Evolutionary conservation across 1,140 invertebrate genomes (phyloP).

Genomic region (Campoletis sonorensis): DNA sequence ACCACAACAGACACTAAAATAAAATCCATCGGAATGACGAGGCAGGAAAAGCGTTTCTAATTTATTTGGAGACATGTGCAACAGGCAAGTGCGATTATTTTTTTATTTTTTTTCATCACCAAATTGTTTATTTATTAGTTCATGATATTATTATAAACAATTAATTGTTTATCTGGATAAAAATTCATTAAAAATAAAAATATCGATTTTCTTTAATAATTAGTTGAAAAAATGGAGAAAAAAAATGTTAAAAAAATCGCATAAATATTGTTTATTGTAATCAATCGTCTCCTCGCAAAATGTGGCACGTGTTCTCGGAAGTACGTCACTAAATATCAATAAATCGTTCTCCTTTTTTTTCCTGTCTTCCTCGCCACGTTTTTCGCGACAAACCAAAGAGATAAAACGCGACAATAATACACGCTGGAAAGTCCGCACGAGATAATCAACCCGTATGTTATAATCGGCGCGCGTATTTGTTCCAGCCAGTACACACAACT

Average conservation of each 20-base stretch:
- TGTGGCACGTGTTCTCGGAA: slow-evolving; percentile 51
- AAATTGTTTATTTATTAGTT: no score
- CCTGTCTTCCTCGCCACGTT: slow-evolving; percentile 32
- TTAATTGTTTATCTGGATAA: neutral
- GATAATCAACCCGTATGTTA: slow-evolving; percentile 75
- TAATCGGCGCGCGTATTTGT: slow-evolving; percentile 72
- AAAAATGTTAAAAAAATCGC: slow-evolving; percentile 33
- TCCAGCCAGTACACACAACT: slow-evolving; percentile 64
- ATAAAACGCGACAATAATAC: slow-evolving; percentile 62
- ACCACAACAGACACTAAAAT: no score
- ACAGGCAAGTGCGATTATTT: no score
- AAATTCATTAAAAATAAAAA: neutral
- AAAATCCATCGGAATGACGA: slow-evolving; percentile 11
- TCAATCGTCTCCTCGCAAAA: neutral
- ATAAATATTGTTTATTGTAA: neutral
- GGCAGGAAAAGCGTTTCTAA: slow-evolving; percentile 57
- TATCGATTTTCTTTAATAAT: no score
- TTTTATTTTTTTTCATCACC: no score
- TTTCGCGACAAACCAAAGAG: slow-evolving; percentile 23
- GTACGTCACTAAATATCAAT: slow-evolving; percentile 32
- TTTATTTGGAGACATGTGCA: slow-evolving; percentile 50
- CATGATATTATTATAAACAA: no score
- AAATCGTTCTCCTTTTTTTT: slow-evolving; percentile 51
- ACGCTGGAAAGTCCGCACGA: slow-evolving; percentile 70
- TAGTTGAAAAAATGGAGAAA: no score